Base-by-base conservation (phyloP, 2,797 vertebrate species). In the Pelobates cultripes region DNA sequence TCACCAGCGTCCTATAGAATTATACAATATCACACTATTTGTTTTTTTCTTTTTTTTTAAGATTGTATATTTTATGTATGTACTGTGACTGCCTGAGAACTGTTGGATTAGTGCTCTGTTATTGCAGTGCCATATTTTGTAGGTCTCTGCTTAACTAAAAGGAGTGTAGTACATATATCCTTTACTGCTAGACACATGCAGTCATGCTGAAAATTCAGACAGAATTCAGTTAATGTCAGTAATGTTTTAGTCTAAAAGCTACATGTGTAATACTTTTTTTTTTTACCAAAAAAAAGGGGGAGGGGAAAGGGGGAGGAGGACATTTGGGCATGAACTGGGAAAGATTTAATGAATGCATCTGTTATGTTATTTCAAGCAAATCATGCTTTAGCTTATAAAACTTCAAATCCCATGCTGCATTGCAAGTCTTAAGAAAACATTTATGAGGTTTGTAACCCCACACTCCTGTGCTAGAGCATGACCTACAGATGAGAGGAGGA, bases 201-300 rank as follows among this genome's bases (percentile, higher is more conserved):
- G 60, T n/a, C 17, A 79, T 40, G 70, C 78, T 53, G 70, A 67
- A 64, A 67, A 73, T 43, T 53, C 70, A 57, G 78, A 28, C 10
- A 40, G 70, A 10, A 28, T 28, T 70, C 40, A 73, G 43, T 9
- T 12, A 67, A 64, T 79, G 78, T 73, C 78, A 53, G 14, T n/a
- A 57, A 64, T 41, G 61, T 5, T 72, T 47, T 43, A n/a, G 15
- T 66, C 53, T 73, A 79, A 47, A 64, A 79, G 41, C 28, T 28
- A 64, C 76, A 78, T 60, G 72, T 67, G 78, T 79, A 44, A 79
- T 47, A 10, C 28, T 28, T 28, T 28, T 28, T 28, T 28, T 28
- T 28, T 28, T 28, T 28, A 28, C 28, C 2, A 1, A 28, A 28
- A 28, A 28, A n/a, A n/a, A n/a, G n/a, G n/a, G n/a, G n/a, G n/a